Conservation (phyloP, 1,140 invertebrate species). For the Chironomus tepperi region DNA sequence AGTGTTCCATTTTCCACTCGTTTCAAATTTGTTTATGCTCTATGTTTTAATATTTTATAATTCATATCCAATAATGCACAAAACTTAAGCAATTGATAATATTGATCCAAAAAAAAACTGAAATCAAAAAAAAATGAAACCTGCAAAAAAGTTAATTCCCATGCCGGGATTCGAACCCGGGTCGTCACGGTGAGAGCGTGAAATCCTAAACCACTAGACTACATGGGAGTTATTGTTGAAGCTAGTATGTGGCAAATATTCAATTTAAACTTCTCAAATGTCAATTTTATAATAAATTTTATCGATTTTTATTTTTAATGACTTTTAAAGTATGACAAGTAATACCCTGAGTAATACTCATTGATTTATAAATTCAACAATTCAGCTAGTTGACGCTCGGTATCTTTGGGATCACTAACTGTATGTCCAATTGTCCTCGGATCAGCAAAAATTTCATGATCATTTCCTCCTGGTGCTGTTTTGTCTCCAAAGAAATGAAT, state of each 20-base stretch:
- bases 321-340: neutral
- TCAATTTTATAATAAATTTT: neutral
- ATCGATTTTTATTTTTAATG: neutral
- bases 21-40: no score
- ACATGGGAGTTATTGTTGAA: neutral
- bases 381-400: constrained; percentile 56
- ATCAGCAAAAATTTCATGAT: constrained; percentile 87
- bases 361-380: constrained; percentile 38
- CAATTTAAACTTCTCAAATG: neutral
- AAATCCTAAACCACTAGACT: constrained; percentile 12
- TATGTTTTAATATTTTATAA: no score
- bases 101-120: no score
- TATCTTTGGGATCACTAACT: constrained; percentile 74
- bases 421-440: constrained; percentile 71
- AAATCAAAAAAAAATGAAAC: neutral
- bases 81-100: no score
- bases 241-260: neutral
- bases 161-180: constrained; percentile 10
- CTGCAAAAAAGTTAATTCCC: neutral
- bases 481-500: constrained; percentile 98
- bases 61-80: no score
- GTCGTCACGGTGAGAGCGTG: constrained; percentile 10
- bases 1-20: no score
- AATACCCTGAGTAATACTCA: neutral
- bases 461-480: constrained; percentile 81